Evolutionary conservation across 2,113 vertebrate genomes (phyloP).

Genomic region (Pampusana beccarii): DNA sequence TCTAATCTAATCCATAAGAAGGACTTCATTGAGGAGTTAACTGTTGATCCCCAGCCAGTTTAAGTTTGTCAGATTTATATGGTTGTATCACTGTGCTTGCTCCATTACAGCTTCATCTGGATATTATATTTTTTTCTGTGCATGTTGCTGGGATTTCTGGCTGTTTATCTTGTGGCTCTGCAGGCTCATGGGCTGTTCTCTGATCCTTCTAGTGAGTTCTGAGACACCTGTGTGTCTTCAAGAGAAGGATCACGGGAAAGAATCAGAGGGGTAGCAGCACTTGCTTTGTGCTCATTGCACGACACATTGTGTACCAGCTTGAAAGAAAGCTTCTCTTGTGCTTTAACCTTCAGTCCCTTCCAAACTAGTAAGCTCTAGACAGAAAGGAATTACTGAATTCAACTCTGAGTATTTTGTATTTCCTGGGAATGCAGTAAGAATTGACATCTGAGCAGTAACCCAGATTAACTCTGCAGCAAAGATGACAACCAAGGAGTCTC

Average conservation of each 20-base stretch:
- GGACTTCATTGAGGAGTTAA: neutral
- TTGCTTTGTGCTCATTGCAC: rapidly evolving
- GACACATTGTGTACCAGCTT: neutral
- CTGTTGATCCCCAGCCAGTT: neutral
- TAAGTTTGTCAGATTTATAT: neutral
- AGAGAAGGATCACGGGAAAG: neutral
- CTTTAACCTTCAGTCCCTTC: neutral
- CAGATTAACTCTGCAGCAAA: neutral
- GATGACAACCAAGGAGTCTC: neutral
- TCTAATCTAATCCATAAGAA: neutral
- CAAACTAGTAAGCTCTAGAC: neutral
- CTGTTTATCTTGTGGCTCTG: neutral
- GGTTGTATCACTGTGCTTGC: neutral
- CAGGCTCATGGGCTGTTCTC: neutral
- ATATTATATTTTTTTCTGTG: neutral
- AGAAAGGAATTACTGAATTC: neutral
- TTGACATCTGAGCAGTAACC: neutral
- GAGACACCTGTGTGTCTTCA: neutral
- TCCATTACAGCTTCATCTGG: neutral
- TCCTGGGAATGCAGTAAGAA: neutral
- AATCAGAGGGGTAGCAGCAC: neutral
- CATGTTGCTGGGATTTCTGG: neutral
- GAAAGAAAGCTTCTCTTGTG: neutral
- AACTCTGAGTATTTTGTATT: neutral
- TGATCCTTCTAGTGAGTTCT: neutral